Conservation (phyloP, 2,888 invertebrate species). For the Andrena bicolor region DNA sequence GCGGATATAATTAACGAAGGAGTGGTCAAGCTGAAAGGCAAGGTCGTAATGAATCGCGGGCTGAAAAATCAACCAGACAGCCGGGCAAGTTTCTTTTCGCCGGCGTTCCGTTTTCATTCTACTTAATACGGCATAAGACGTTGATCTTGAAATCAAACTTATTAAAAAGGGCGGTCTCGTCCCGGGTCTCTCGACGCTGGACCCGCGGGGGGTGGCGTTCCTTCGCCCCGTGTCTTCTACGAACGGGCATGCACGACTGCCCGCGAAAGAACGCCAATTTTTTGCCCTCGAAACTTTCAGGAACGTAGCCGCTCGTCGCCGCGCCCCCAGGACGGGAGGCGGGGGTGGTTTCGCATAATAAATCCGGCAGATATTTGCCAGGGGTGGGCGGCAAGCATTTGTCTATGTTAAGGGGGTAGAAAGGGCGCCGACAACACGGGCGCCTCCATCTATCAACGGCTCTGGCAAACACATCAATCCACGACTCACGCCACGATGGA, state of each 20-base stretch:
- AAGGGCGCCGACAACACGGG: constrained; percentile 79
- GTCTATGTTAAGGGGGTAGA: constrained; percentile 78
- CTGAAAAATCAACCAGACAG: constrained; percentile 28
- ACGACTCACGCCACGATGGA: constrained; percentile 77
- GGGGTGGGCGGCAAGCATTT: constrained; percentile 80
- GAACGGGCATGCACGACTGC: constrained; percentile 61
- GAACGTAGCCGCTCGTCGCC: constrained; percentile 63
- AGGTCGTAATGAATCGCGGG: constrained; percentile 56
- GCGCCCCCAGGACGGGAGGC: constrained; percentile 13
- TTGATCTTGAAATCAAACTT: constrained; percentile 67
- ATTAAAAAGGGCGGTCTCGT: constrained; percentile 60
- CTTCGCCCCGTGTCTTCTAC: constrained; percentile 59
- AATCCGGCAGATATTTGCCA: constrained; percentile 81
- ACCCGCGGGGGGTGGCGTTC: constrained; percentile 46
- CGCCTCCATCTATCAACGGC: constrained; percentile 82
- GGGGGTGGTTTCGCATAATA: constrained; percentile 80
- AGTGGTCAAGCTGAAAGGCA: constrained; percentile 54
- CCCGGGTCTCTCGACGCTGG: constrained; percentile 60
- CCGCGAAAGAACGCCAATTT: constrained; percentile 72
- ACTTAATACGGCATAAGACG: constrained; percentile 61
- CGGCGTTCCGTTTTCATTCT: constrained; percentile 58
- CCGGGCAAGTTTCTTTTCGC: constrained; percentile 48
- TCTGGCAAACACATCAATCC: constrained; percentile 82
- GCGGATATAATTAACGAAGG: constrained; percentile 46
- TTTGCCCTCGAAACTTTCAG: constrained; percentile 71